Base-by-base conservation (phyloP, 2,888 invertebrate genomes). In the Ischnus inquisitorius region DNA sequence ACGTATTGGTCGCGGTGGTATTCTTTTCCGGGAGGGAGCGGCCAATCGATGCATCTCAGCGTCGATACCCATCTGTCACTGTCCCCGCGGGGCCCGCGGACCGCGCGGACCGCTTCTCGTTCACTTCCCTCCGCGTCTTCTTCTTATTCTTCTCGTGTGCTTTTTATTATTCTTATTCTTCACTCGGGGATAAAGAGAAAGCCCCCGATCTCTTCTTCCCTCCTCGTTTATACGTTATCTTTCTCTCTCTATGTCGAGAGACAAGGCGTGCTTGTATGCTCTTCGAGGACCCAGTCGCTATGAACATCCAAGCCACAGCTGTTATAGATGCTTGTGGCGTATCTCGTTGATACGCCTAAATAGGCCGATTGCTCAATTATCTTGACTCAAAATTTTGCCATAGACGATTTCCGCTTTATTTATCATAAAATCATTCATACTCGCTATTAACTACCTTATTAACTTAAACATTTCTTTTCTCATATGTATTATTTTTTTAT, bases 1-100 rank as follows among this genome's bases (percentile, higher is more conserved):
- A 92, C 91, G 93, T 91, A 93, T 93, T 93, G 93, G 93, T 91
- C 92, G 88, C 86, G 88, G 91, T 92, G 89, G 91, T 92, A 93
- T 93, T 93, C 93, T 93, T 93, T 93, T 93, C 92, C 92, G 91
- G 91, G 89, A 90, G 91, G 92, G 91, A 92, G 90, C 93, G 91
- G 92, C 94, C 94, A 94, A 94, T 94, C 93, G 93, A 93, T 93
- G 93, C 92, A 94, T 93, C 93, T 93, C 91, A 88, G 89, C 87
- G 89, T 91, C 93, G 93, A 93, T 93, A 92, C 92, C 90, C 93
- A 93, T 94, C 93, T 93, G 93, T 94, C 93, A 94, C 92, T 94
- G 93, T 94, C 93, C 89, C 81, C 87, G 82, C 77, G 82, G 34
- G 84, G 87, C 83, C 77, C 82, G 57, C 75, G 79, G 60, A 68